A percentile compares a stretch with the other conserved stretches of the same genome.
phyloP scores from a whole-genome alignment of 2,888 invertebrate genomes.

The Platycheirus rosarum region DNA sequence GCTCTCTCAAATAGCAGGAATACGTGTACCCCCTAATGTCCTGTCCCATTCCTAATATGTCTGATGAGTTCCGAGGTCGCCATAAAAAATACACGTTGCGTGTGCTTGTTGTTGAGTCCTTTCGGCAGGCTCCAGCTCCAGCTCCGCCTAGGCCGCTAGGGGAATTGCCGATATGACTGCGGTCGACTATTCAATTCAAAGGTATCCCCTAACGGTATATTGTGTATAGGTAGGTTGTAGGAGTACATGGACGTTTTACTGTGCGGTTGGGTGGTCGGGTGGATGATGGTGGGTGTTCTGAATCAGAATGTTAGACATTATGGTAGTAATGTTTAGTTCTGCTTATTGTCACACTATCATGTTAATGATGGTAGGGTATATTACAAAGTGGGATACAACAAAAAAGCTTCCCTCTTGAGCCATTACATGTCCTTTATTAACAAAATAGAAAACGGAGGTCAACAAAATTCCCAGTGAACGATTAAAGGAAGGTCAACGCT shows the following conservation, averaged over 20 bases:
- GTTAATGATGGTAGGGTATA: constrained; percentile 60
- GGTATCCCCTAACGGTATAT: constrained; percentile 40
- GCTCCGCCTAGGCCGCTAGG: constrained; percentile 13
- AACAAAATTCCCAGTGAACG: constrained; percentile 22
- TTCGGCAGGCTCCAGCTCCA: constrained; percentile 13
- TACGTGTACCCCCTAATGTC: background rate
- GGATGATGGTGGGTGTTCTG: constrained; percentile 9
- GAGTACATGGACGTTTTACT: constrained; percentile 32
- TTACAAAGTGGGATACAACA: constrained; percentile 25
- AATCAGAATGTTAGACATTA: constrained; percentile 68
- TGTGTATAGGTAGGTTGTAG: constrained; percentile 14
- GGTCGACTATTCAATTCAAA: constrained; percentile 57
- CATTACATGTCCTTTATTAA: constrained; percentile 64
- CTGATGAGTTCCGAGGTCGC: background rate
- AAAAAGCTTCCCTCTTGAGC: constrained; percentile 23
- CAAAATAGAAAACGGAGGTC: constrained; percentile 31
- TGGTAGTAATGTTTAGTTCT: constrained; percentile 64
- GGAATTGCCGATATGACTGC: constrained; percentile 46
- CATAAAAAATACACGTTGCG: constrained; percentile 50
- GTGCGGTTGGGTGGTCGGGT: background rate
- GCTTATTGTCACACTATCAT: constrained; percentile 70
- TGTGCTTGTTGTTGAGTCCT: constrained; percentile 21
- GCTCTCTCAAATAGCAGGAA: background rate
- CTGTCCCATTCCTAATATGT: constrained; percentile 23
- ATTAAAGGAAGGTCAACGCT: constrained; percentile 41